A percentile compares a stretch with the other conserved stretches of the same genome.
phyloP scores from a whole-genome alignment of 2,113 vertebrate species.

The Antennarius striatus region DNA sequence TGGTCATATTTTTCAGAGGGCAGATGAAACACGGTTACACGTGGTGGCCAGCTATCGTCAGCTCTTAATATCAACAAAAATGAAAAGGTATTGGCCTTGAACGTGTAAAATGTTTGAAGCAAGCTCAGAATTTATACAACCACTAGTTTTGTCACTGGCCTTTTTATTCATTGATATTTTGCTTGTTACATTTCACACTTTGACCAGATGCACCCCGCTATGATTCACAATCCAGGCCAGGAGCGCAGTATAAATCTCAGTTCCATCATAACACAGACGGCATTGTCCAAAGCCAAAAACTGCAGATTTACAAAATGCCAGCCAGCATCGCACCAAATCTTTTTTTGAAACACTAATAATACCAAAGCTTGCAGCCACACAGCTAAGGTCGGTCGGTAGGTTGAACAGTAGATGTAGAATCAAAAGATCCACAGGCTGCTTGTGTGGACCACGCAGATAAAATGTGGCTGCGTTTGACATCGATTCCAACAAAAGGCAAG shows the following conservation, averaged over 20 bases:
- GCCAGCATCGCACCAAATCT: no score
- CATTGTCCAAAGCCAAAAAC: no score
- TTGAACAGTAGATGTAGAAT: slow-evolving; percentile 33
- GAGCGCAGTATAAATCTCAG: slow-evolving; percentile 45
- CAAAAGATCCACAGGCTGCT: slow-evolving; percentile 33
- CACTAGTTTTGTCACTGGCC: neutral
- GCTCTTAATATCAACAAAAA: slow-evolving; percentile 2
- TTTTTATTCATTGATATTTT: neutral
- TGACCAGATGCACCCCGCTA: slow-evolving; percentile 45
- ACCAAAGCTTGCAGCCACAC: neutral
- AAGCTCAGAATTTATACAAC: slow-evolving; percentile 10
- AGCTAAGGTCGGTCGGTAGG: slow-evolving; percentile 7
- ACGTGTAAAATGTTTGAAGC: neutral
- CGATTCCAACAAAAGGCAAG: slow-evolving; percentile 73
- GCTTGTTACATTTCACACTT: neutral
- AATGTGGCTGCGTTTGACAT: slow-evolving; percentile 70
- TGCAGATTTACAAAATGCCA: slow-evolving; percentile 22
- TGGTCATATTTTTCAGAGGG: neutral
- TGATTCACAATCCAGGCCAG: slow-evolving; percentile 61
- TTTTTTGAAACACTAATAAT: neutral
- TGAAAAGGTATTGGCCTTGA: neutral
- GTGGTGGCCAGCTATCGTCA: slow-evolving; percentile 50
- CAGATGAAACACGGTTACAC: slow-evolving; percentile 37
- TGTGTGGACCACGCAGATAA: slow-evolving; percentile 48
- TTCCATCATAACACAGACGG: slow-evolving; percentile 29